A percentile compares a stretch with the other conserved stretches of the same genome.
phyloP scores from a whole-genome alignment of 2,113 vertebrate species.

The Anguilla japonica region DNA sequence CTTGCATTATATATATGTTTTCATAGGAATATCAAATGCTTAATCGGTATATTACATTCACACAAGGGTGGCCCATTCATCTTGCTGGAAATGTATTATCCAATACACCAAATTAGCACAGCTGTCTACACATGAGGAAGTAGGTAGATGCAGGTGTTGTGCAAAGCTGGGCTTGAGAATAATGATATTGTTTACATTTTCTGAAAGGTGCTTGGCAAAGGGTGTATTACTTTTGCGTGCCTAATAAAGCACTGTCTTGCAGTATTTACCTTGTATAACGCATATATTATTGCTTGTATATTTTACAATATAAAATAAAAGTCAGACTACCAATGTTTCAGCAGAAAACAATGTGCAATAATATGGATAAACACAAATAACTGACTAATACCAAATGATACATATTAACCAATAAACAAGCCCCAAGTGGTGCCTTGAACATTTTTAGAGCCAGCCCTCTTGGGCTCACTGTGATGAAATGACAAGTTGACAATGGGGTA shows the following conservation, averaged over 20 bases:
- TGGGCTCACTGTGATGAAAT: neutral
- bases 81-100: neutral
- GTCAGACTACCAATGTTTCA: neutral
- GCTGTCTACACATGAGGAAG: constrained; percentile 62
- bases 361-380: neutral
- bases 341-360: neutral
- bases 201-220: constrained; percentile 26
- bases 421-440: neutral
- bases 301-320: constrained; percentile 12
- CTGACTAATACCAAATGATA: neutral
- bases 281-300: constrained; percentile 19
- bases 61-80: neutral
- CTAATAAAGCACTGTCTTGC: constrained; percentile 27
- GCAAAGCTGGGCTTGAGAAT: constrained; percentile 55
- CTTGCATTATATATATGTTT: neutral
- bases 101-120: constrained; percentile 49
- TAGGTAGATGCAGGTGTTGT: constrained; percentile 60
- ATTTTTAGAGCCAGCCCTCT: neutral
- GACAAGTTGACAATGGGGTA: constrained; percentile 22
- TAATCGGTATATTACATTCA: neutral
- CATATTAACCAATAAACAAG: constrained; percentile 1
- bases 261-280: neutral
- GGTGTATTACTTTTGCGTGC: constrained; percentile 11
- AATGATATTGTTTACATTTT: constrained; percentile 52
- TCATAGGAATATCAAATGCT: neutral